Percentiles rank a stretch among this genome's conserved stretches.
Evolutionary conservation across 2,888 invertebrate genomes (phyloP).

Genomic region (Autographa gamma): DNA sequence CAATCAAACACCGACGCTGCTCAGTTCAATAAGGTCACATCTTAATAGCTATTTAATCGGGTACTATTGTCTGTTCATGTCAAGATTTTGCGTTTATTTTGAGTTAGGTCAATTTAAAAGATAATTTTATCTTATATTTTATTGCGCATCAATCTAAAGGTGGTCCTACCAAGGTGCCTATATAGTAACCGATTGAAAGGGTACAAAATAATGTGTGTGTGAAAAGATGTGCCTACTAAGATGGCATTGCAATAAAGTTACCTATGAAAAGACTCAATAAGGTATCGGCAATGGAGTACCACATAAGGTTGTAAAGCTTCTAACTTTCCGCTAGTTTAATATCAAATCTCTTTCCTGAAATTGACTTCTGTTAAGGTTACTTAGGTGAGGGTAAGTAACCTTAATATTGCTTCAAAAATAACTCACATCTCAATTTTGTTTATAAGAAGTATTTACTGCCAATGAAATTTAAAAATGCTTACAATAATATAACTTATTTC

Average conservation of each 20-base stretch:
- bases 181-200: too few relatives aligned
- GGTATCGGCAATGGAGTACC: neutral
- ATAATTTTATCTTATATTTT: neutral
- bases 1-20: neutral
- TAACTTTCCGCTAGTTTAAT: neutral
- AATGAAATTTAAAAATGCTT: too few relatives aligned
- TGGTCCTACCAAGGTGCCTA: neutral
- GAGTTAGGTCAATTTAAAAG: neutral
- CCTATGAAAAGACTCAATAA: too few relatives aligned
- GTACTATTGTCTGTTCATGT: neutral
- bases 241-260: too few relatives aligned
- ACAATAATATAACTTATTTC: too few relatives aligned
- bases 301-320: neutral
- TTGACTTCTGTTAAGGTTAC: too few relatives aligned
- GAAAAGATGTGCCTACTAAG: too few relatives aligned
- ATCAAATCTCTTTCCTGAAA: neutral
- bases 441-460: too few relatives aligned
- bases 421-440: too few relatives aligned
- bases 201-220: too few relatives aligned
- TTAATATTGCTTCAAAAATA: neutral
- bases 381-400: neutral
- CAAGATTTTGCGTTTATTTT: neutral
- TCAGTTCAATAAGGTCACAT: neutral
- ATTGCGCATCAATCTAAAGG: neutral
- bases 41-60: constrained; percentile 1